Conservation (phyloP, 1,140 invertebrate species). For the Drosophila lacertosa region DNA sequence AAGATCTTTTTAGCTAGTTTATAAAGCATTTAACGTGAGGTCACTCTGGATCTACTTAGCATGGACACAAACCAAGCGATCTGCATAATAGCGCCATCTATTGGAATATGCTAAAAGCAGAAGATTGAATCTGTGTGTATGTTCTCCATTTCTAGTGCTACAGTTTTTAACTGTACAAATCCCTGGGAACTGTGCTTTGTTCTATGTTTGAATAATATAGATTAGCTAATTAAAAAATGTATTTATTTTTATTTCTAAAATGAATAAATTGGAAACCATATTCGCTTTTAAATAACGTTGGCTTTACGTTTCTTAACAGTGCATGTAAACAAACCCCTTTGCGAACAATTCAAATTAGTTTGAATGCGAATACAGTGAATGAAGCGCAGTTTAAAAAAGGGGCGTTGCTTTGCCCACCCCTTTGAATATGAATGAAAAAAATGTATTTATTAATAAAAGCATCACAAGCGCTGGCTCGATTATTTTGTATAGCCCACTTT, state of each 20-base stretch:
- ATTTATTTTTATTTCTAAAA: too few relatives aligned
- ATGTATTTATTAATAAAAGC: slow-evolving; percentile 68
- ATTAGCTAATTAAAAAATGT: too few relatives aligned
- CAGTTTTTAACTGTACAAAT: too few relatives aligned
- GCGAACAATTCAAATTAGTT: slow-evolving; percentile 6
- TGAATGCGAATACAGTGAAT: slow-evolving; percentile 21
- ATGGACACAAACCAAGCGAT: slow-evolving; percentile 31
- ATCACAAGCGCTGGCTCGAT: slow-evolving; percentile 40
- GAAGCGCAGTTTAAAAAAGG: slow-evolving; percentile 48
- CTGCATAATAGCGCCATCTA: slow-evolving; percentile 20
- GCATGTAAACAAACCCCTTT: slow-evolving; percentile 23
- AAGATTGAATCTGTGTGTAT: too few relatives aligned
- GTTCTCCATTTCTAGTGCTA: too few relatives aligned
- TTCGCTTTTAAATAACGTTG: too few relatives aligned
- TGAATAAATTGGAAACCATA: background rate
- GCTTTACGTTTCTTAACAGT: slow-evolving; percentile 6
- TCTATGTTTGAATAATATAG: too few relatives aligned
- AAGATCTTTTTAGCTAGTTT: background rate
- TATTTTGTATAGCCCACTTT: slow-evolving; percentile 51
- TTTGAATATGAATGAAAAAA: slow-evolving; percentile 44
- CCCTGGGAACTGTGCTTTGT: too few relatives aligned
- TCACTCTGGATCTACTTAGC: background rate
- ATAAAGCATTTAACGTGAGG: background rate
- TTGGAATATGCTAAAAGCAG: too few relatives aligned
- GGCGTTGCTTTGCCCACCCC: slow-evolving; percentile 48